A percentile compares a stretch with the other conserved stretches of the same genome.
Evolutionary conservation across 2,797 vertebrate species (phyloP).

Genomic region (Silurus lanzhouensis): DNA sequence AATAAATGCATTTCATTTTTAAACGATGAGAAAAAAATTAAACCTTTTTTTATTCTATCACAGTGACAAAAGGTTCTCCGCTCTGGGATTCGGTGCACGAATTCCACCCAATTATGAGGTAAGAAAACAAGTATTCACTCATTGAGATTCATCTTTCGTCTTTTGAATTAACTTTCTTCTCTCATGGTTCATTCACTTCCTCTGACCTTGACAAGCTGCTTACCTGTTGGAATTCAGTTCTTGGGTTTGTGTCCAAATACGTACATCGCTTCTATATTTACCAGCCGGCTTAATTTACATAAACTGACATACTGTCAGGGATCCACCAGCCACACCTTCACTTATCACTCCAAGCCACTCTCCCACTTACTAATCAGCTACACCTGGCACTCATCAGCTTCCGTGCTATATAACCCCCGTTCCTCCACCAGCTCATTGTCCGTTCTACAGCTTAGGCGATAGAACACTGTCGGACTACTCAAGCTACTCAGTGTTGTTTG

Average conservation of each 20-base stretch:
- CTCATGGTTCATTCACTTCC: slow-evolving; percentile 18
- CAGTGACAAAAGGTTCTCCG: slow-evolving; percentile 95
- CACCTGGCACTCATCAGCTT: too few relatives aligned
- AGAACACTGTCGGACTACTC: too few relatives aligned
- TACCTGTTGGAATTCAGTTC: slow-evolving; percentile 23
- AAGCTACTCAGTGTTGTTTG: too few relatives aligned
- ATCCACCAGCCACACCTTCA: too few relatives aligned
- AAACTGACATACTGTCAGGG: too few relatives aligned
- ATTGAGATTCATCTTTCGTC: slow-evolving; percentile 36
- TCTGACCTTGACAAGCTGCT: slow-evolving; percentile 43
- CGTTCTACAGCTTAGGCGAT: too few relatives aligned
- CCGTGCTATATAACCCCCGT: too few relatives aligned
- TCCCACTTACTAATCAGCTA: too few relatives aligned
- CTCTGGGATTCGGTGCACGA: slow-evolving; percentile 94
- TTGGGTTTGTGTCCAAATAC: slow-evolving; percentile 45
- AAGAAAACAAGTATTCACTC: slow-evolving; percentile 55
- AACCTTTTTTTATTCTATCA: slow-evolving; percentile 31
- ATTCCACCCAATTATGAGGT: slow-evolving; percentile 97
- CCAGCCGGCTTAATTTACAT: slow-evolving; percentile 21
- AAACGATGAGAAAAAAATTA: background rate
- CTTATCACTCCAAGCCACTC: too few relatives aligned
- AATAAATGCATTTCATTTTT: slow-evolving; percentile 7
- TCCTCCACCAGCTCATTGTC: too few relatives aligned
- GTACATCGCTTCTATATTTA: slow-evolving; percentile 46
- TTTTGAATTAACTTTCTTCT: slow-evolving; percentile 25